phyloP scores from a whole-genome alignment of 92 coral and sea anemone genomes.

The Zoanthus solanderi region DNA sequence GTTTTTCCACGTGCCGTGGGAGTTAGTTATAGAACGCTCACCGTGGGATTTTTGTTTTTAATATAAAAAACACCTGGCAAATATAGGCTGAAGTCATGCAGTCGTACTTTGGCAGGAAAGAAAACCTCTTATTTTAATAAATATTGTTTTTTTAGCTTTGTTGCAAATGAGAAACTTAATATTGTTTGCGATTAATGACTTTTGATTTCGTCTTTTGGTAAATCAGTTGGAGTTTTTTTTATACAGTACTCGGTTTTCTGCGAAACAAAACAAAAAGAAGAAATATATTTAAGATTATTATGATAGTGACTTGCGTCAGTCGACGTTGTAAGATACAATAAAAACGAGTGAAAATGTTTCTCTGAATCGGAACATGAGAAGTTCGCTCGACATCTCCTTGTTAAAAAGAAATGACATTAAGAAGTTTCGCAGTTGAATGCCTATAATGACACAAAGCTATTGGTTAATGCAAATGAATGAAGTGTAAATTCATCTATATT shows the following conservation, averaged over 20 bases:
- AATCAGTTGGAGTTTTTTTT: background rate
- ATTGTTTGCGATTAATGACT: constrained; percentile 12
- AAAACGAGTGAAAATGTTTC: background rate
- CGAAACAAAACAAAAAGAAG: background rate
- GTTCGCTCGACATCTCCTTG: background rate
- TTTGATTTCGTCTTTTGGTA: background rate
- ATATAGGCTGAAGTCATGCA: background rate
- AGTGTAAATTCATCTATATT: constrained; percentile 45
- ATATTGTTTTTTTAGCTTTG: background rate
- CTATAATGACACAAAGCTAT: constrained; percentile 30
- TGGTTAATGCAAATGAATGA: constrained; percentile 49
- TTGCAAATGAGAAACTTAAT: background rate
- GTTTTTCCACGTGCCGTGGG: constrained; percentile 8
- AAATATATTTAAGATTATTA: background rate
- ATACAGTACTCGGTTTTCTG: background rate
- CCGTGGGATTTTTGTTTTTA: constrained; percentile 4
- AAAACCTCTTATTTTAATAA: constrained; percentile 2
- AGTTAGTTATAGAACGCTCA: background rate
- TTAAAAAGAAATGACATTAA: constrained; percentile 29
- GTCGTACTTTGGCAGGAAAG: background rate
- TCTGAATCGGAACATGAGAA: background rate
- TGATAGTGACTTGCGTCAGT: background rate
- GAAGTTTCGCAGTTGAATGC: constrained; percentile 26
- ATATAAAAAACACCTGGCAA: constrained; percentile 17
- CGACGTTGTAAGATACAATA: background rate